phyloP scores from a whole-genome alignment of 2,113 vertebrate species.

The Dicerorhinus sumatrensis region DNA sequence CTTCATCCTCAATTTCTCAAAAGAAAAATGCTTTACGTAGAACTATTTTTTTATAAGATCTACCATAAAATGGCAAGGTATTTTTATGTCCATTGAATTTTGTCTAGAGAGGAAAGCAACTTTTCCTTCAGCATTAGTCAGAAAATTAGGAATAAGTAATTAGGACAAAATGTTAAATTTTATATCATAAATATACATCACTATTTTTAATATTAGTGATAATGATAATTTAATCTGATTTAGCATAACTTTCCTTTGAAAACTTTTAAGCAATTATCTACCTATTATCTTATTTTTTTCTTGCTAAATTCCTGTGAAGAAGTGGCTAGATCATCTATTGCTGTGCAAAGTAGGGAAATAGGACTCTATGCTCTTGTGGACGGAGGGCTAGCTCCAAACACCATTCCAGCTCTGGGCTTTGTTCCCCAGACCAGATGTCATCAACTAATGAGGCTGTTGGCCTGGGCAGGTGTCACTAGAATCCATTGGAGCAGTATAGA shows the following conservation, averaged over 20 bases:
- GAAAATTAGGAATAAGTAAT: not conserved
- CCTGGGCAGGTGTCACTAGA: not conserved
- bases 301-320: not conserved
- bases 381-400: not conserved
- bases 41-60: not conserved
- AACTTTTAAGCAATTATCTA: not conserved
- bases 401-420: no score
- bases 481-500: not conserved
- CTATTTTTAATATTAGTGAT: not conserved
- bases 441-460: not conserved
- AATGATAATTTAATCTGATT: no score
- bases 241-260: not conserved
- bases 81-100: not conserved
- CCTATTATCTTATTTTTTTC: no score
- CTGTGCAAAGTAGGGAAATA: not conserved
- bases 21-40: not conserved
- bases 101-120: not conserved
- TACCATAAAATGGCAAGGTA: not conserved
- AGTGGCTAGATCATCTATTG: not conserved
- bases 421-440: not conserved
- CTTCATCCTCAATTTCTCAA: not conserved
- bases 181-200: no score
- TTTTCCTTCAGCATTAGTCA: not conserved
- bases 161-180: not conserved
- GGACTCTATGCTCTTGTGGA: not conserved